Base-by-base conservation (phyloP, 1,140 invertebrate species). In the Vanessa tameamea region DNA sequence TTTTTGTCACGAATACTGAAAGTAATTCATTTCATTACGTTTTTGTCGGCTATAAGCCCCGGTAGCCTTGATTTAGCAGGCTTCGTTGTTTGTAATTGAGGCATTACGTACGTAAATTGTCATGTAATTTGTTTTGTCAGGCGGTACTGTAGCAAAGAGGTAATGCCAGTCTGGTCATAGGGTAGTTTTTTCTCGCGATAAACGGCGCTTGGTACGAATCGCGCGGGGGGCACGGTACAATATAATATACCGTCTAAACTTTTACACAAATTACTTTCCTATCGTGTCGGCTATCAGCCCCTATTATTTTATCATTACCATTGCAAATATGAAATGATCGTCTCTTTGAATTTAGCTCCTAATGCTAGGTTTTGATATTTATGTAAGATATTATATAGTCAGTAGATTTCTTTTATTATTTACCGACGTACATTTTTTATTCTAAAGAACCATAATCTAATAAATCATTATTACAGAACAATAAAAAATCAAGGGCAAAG, bases 211-310 rank as follows among this genome's bases (percentile, higher is more conserved):
- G 90, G 89, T 88, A 91, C 90, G 82, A 75, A 76, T 64, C 76
- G 82, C 84, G 69, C 86, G 82, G 81, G 64, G 81, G 80, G 79
- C 72, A 74, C 80, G 79, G 75, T 80, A 81, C 79, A 78, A 82
- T 87, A 83, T 75, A 74, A 78, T 79, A 83, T 78, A 78, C 65
- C 73, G 76, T 86, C 85, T 86, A 82, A 86, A 91, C 84, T 91
- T 89, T 90, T 88, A 90, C 81, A 88, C 85, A 90, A 90, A 92
- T 92, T 90, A 90, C 89, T 85, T 91, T 92, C 79, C 89, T 91
- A 90, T 92, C 90, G 88, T 92, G 89, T 84, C 79, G 78, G 80
- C 84, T 82, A 90, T 89, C 87, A 86, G 78, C 81, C 83, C 85
- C 88, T 82, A 92, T 92, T 92, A 92, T 91, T 89, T 91, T 88